Percentiles rank a stretch among this genome's conserved stretches.
Evolutionary conservation across 2,888 invertebrate species (phyloP).

Genomic region (Drosophila pullipes): DNA sequence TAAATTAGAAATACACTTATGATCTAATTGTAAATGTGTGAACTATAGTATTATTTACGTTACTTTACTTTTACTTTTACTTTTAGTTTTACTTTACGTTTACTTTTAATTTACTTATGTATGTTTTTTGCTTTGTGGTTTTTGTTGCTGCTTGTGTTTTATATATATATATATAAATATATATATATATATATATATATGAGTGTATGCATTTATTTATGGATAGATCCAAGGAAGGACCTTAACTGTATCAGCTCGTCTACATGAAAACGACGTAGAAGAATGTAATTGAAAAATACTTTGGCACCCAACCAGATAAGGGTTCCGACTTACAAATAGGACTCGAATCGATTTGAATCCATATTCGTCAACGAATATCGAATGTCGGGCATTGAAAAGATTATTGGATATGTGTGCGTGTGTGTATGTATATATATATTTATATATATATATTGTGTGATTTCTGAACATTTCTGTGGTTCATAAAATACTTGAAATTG

Average conservation of each 20-base stretch:
- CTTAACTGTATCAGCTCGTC: constrained; percentile 28
- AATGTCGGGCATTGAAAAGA: constrained; percentile 26
- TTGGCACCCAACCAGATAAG: constrained; percentile 19
- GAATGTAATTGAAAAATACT: constrained; percentile 1
- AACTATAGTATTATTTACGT: constrained; percentile 38
- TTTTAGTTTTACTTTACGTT: background rate
- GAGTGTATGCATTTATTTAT: constrained; percentile 6
- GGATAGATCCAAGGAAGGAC: constrained; percentile 20
- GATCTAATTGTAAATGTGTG: constrained; percentile 53
- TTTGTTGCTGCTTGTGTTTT: constrained; percentile 29
- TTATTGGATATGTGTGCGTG: constrained; percentile 54
- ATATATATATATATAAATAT: constrained; percentile 1
- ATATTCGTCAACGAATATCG: constrained; percentile 19
- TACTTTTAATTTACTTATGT: constrained; percentile 19
- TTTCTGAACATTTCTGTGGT: constrained; percentile 40
- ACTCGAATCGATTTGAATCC: constrained; percentile 8
- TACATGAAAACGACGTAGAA: constrained; percentile 14
- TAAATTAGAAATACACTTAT: constrained; percentile 54
- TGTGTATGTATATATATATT: background rate
- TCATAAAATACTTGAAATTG: constrained; percentile 7
- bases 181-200: background rate
- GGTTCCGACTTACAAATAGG: background rate
- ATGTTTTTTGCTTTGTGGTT: constrained; percentile 12
- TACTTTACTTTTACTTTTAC: constrained; percentile 9
- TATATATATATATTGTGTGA: constrained; percentile 20